phyloP scores from a whole-genome alignment of 2,113 vertebrate genomes.

The Boleophthalmus pectinirostris region DNA sequence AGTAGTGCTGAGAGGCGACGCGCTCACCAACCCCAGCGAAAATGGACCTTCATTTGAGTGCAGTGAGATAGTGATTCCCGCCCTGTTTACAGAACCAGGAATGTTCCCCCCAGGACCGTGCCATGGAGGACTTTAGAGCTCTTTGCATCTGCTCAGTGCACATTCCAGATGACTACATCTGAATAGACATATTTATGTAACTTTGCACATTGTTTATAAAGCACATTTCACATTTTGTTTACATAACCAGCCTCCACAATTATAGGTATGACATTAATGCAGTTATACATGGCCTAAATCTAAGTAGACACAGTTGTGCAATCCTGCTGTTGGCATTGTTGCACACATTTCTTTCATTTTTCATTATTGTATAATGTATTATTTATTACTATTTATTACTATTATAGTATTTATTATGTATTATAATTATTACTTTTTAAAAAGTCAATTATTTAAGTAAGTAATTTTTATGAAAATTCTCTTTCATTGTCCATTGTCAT shows the following conservation, averaged over 20 bases:
- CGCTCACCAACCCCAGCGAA: conserved; percentile 34
- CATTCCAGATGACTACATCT: conserved; percentile 43
- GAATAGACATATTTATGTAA: conserved; percentile 15
- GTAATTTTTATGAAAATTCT: not conserved
- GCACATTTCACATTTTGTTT: conserved; percentile 15
- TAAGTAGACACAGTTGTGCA: conserved; percentile 34
- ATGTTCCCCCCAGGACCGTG: conserved; percentile 46
- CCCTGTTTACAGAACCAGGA: conserved; percentile 56
- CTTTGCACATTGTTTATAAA: conserved; percentile 19
- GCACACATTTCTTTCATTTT: not conserved
- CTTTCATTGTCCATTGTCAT: not conserved
- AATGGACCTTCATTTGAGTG: conserved; percentile 39
- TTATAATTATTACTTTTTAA: not conserved
- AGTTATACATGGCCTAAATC: conserved; percentile 12
- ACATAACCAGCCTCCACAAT: conserved; percentile 7
- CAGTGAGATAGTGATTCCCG: conserved; percentile 29
- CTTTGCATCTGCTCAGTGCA: conserved; percentile 50
- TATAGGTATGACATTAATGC: conserved; percentile 3
- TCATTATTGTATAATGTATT: not conserved
- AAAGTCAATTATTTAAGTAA: not conserved
- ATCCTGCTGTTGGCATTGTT: conserved; percentile 7
- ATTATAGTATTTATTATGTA: no score
- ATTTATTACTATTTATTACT: no score
- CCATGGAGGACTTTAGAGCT: conserved; percentile 48
- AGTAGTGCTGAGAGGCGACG: conserved; percentile 40